Conservation (phyloP, 2,888 invertebrate species). For the Agapostemon virescens region DNA sequence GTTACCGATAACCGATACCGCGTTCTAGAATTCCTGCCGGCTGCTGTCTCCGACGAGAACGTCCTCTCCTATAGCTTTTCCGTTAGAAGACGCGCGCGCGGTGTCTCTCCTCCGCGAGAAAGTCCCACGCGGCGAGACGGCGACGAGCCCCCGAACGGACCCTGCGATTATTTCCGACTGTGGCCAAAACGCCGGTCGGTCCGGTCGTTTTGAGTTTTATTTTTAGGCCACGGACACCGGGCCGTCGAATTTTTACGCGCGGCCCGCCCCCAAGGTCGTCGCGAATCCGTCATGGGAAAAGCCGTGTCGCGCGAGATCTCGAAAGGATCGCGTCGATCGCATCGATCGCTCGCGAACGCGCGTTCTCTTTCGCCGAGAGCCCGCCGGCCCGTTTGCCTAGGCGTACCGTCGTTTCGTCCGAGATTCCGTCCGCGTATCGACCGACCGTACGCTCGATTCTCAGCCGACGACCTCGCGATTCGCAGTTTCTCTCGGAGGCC, state of each 20-base stretch:
- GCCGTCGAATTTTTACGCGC: neutral
- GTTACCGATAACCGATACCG: constrained; percentile 4
- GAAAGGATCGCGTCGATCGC: constrained; percentile 16
- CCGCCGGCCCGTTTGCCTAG: neutral
- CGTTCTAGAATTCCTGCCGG: neutral
- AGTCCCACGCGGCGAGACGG: no score
- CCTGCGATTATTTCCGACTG: neutral
- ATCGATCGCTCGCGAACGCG: no score
- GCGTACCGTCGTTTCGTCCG: neutral
- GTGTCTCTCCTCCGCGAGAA: neutral
- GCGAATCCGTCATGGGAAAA: no score
- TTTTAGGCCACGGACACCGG: constrained; percentile 24
- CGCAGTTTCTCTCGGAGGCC: constrained; percentile 4
- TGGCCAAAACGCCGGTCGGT: no score
- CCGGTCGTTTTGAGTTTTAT: neutral
- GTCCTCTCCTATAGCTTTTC: neutral
- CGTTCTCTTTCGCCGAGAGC: constrained; percentile 20
- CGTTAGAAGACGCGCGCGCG: neutral
- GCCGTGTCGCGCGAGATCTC: no score
- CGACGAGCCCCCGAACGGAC: neutral
- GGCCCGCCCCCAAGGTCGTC: neutral
- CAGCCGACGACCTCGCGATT: constrained; percentile 54
- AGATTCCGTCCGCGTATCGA: constrained; percentile 48
- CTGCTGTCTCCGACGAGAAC: neutral
- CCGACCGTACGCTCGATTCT: constrained; percentile 47